Conservation (phyloP, 2,888 invertebrate genomes). For the Tuberolachnus salignus region DNA sequence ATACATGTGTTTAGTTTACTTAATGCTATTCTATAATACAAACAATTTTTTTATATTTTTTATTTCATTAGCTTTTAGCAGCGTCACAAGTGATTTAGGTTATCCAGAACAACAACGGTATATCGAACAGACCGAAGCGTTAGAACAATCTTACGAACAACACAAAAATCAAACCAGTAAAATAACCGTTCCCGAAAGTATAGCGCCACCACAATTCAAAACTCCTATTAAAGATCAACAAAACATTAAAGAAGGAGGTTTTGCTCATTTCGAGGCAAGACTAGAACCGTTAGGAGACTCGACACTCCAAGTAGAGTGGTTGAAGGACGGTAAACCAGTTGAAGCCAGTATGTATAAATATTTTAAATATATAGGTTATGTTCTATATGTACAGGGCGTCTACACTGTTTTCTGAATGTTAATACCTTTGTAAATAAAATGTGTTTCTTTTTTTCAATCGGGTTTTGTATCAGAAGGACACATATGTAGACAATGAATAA, state of each 20-base stretch:
- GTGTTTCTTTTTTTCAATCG: no score
- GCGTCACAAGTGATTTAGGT: constrained; percentile 80
- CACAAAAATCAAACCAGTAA: constrained; percentile 77
- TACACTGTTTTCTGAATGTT: no score
- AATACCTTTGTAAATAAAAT: no score
- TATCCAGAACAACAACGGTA: constrained; percentile 89
- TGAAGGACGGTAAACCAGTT: constrained; percentile 86
- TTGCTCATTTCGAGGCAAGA: constrained; percentile 94
- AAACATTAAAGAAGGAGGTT: constrained; percentile 87
- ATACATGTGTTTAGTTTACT: constrained; percentile 11
- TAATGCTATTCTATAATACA: background rate
- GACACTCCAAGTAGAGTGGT: constrained; percentile 88
- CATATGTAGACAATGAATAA: no score
- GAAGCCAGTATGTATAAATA: constrained; percentile 74
- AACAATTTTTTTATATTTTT: background rate
- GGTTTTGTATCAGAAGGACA: no score
- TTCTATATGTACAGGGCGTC: no score
- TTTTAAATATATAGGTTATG: background rate
- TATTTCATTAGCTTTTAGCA: constrained; percentile 8
- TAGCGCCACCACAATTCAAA: constrained; percentile 83
- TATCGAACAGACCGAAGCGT: constrained; percentile 88
- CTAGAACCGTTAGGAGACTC: constrained; percentile 92
- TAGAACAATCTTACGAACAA: constrained; percentile 78
- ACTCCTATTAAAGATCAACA: constrained; percentile 86
- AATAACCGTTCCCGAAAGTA: constrained; percentile 79